Evolutionary conservation across 2,113 vertebrate species (phyloP), one percentile per base, ranked within the genome.

Genomic region (Silurus meridionalis): DNA sequence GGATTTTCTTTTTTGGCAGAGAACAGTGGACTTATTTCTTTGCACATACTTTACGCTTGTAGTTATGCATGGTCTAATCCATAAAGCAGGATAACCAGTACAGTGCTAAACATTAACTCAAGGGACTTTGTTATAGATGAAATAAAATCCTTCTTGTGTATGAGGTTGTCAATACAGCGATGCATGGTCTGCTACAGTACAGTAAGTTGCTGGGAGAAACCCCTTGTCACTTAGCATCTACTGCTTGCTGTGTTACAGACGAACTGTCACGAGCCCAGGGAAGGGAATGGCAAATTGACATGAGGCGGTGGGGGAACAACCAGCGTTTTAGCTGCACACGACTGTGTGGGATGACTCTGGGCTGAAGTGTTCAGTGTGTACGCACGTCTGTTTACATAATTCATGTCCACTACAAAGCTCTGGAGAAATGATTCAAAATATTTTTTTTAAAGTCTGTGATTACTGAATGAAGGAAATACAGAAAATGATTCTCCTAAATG

Each of bases 221-320:
- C 85, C 89, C 83, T 90, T 91, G 92, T 93, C 93, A 93, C 67
- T 83, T 67, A 19, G 60, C 87, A 89, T 89, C 77, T 53, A 83
- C 86, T 88, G 72, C 28, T 69, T 14, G 52, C 19, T 67, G 67
- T 23, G 17, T 80, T 84, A 80, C 69, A 86, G n/a, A 52, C 53
- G 61, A 60, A 66, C 80, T 85, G 58, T 93, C 90, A 91, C 88
- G 46, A 86, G 86, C 84, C 84, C 67, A 64, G 25, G 69, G 85
- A 87, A 85, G 87, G 75, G 46, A 90, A 67, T 7, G 17, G 75
- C 83, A 92, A 91, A 91, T 75, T 87, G 88, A 93, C 80, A 14
- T 79, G 86, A 75, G 90, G 91, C 86, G 89, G 83, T 57, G 55
- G 17, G 9, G 4, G 6, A 11, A 6, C 92, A 88, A 91, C 58